These are phyloP conservation scores for Rhinichthys klamathensis DNA, from an alignment of 2,113 vertebrate species.

Conservation along the genomic window DNA sequence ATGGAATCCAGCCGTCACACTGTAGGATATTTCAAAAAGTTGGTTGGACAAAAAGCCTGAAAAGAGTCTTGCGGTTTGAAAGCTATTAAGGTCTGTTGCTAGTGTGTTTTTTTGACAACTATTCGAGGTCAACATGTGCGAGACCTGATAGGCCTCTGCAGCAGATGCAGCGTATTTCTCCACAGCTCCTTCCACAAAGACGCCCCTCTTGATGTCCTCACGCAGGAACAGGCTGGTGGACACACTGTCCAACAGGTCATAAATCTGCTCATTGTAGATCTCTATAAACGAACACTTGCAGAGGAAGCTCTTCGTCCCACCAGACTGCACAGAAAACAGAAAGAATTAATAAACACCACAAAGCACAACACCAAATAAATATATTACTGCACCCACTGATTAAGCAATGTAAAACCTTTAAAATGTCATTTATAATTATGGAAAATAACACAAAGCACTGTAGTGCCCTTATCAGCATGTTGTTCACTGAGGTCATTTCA, in stretches of 20 bases:
- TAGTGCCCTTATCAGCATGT: too few relatives aligned
- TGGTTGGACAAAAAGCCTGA: too few relatives aligned
- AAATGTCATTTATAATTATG: too few relatives aligned
- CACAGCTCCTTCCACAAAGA: slow-evolving; percentile 92
- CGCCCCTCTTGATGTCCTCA: slow-evolving; percentile 96
- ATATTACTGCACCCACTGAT: too few relatives aligned
- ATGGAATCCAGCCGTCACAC: too few relatives aligned
- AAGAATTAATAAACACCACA: background rate
- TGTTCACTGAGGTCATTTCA: too few relatives aligned
- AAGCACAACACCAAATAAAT: background rate
- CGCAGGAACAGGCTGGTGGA: slow-evolving; percentile 89
- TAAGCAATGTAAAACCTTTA: too few relatives aligned
- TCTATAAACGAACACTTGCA: slow-evolving; percentile 98
- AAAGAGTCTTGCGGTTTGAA: too few relatives aligned
- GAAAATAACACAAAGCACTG: too few relatives aligned
- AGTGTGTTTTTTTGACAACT: background rate
- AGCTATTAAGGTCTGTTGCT: too few relatives aligned
- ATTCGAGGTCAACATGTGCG: background rate
- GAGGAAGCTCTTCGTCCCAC: slow-evolving; percentile 87
- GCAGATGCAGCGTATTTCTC: slow-evolving; percentile 91
- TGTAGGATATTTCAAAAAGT: background rate
- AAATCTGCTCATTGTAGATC: slow-evolving; percentile 98
- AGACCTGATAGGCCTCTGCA: slow-evolving; percentile 93
- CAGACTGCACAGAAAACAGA: slow-evolving; percentile 74
- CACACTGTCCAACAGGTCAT: slow-evolving; percentile 91